Evolutionary conservation across 1,140 invertebrate species (phyloP).

Genomic region (Odontomachus brunneus): DNA sequence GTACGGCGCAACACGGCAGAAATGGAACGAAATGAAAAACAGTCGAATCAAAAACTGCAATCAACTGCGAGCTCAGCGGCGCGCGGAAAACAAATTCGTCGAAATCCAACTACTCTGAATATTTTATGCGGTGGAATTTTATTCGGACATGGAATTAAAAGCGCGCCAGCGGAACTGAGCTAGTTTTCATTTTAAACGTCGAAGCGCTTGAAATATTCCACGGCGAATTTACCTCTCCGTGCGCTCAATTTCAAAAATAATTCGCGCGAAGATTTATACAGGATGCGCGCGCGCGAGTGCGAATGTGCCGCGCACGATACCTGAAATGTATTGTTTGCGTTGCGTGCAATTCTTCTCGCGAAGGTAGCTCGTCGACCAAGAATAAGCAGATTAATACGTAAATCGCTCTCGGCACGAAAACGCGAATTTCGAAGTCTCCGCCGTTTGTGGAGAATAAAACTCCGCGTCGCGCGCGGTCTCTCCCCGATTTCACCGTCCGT

Average conservation of each 20-base stretch:
- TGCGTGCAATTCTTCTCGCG: not conserved
- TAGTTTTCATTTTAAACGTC: conserved; percentile 47
- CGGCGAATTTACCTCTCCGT: not conserved
- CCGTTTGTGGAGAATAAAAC: not conserved
- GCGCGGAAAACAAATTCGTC: conserved; percentile 34
- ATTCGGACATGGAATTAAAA: conserved; percentile 48
- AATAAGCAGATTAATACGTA: conserved; percentile 39
- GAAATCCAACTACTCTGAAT: conserved; percentile 50
- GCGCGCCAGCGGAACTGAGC: conserved; percentile 5
- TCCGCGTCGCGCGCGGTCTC: not conserved
- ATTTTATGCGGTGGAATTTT: conserved; percentile 57
- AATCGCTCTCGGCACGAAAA: conserved; percentile 1
- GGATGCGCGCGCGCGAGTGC: not conserved
- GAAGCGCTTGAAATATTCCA: conserved; percentile 49
- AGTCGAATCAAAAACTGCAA: conserved; percentile 40
- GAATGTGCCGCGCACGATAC: not conserved
- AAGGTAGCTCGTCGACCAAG: not conserved
- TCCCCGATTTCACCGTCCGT: conserved; percentile 15
- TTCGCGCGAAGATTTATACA: conserved; percentile 30
- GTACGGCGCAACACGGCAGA: conserved; percentile 7
- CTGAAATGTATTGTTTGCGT: not conserved
- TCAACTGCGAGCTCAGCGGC: conserved; percentile 42
- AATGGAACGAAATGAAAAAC: conserved; percentile 39
- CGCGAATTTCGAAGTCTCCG: not conserved
- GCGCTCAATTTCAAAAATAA: conserved; percentile 27